Evolutionary conservation across 2,888 invertebrate genomes (phyloP).

Genomic region (Epinotia demarniana): DNA sequence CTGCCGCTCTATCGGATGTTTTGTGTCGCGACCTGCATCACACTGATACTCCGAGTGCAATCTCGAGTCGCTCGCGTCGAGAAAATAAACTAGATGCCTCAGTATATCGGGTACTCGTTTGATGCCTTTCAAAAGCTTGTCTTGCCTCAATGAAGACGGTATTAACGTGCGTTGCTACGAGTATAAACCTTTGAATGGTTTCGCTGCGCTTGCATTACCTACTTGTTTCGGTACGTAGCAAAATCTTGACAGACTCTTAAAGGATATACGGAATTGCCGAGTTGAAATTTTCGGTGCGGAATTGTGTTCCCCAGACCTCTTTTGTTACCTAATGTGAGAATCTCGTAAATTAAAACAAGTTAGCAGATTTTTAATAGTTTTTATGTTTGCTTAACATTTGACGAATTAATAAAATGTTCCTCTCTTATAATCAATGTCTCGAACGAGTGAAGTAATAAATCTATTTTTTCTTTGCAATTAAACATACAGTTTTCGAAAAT

Average conservation of each 20-base stretch:
- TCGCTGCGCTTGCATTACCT: conserved; percentile 27
- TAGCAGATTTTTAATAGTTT: too few relatives aligned
- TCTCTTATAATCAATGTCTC: too few relatives aligned
- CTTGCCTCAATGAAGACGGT: conserved; percentile 44
- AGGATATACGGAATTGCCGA: conserved; percentile 16
- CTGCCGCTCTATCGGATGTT: conserved; percentile 64
- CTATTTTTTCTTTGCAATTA: too few relatives aligned
- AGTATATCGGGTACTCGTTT: conserved; percentile 45
- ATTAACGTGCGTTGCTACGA: conserved; percentile 38
- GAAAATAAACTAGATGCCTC: conserved; percentile 44
- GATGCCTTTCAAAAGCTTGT: conserved; percentile 45
- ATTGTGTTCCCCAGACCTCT: conserved; percentile 19
- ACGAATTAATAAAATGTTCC: too few relatives aligned
- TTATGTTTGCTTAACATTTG: too few relatives aligned
- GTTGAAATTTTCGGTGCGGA: conserved; percentile 16
- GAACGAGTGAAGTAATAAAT: too few relatives aligned
- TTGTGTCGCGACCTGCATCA: conserved; percentile 64
- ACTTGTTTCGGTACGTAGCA: conserved; percentile 18
- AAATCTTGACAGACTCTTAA: conserved; percentile 15
- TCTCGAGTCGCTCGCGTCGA: conserved; percentile 53
- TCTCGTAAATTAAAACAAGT: neutral
- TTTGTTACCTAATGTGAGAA: conserved; percentile 12
- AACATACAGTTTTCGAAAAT: too few relatives aligned
- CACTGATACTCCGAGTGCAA: conserved; percentile 57
- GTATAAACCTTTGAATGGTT: conserved; percentile 38